phyloP scores from a whole-genome alignment of 2,113 vertebrate genomes.

The Prinia subflava region DNA sequence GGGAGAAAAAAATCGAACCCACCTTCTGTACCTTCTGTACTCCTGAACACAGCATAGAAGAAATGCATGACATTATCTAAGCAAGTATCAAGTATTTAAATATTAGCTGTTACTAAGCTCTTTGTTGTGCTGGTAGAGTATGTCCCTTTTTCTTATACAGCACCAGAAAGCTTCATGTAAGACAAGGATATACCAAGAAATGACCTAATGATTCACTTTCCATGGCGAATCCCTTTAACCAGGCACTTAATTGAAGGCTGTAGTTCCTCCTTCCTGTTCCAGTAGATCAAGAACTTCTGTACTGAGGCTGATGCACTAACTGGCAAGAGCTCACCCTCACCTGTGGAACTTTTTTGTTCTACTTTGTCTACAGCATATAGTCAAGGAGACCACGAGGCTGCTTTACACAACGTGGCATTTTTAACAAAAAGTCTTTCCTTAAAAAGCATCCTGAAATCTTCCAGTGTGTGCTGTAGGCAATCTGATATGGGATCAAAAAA shows the following conservation, averaged over 20 bases:
- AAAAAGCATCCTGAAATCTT: not conserved
- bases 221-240: not conserved
- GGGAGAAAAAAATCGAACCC: not conserved
- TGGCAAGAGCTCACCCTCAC: not conserved
- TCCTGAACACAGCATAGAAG: not conserved
- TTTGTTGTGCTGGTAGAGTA: not conserved
- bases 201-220: not conserved
- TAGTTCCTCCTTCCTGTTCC: not conserved
- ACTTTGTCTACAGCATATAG: not conserved
- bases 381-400: not conserved
- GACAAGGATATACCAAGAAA: accelerated
- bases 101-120: not conserved
- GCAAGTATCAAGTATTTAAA: not conserved
- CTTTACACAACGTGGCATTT: not conserved
- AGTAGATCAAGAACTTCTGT: not conserved
- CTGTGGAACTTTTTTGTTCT: not conserved
- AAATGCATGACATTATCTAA: not conserved
- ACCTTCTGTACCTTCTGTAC: not conserved
- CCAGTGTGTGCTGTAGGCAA: not conserved
- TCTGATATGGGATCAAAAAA: not conserved
- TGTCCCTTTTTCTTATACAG: not conserved
- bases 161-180: not conserved
- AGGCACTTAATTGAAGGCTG: not conserved
- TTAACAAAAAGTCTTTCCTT: not conserved
- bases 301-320: not conserved